Base-by-base conservation (phyloP, 2,113 vertebrate species). In the Fregata magnificens region DNA sequence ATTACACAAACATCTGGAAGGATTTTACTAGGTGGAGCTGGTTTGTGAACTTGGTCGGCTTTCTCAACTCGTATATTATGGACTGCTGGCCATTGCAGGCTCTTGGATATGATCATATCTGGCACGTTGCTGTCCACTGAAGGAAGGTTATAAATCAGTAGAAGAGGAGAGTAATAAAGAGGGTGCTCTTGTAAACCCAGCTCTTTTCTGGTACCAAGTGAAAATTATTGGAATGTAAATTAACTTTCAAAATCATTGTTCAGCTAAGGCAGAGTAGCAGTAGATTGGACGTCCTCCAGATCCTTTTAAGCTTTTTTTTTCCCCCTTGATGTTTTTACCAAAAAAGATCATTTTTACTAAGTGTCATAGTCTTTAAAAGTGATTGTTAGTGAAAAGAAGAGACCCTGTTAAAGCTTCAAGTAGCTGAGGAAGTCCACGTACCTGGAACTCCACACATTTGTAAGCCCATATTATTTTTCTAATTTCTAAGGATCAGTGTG, bases 61-160 rank as follows among this genome's bases (percentile, higher is more conserved):
- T 80, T 83, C 40, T 62, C 24, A 13, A 2, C 7, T 47, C 70
- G 5, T 0, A 0, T 25, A 3, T 80, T 63, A 18, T 2, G 4
- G 22, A 29, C 9, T 77, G 9, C 12, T 70, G 32, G 26, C 36
- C 38, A 22, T 19, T 0, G 7, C 8, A 45, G 22, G 22, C 21
- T 76, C 9, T 47, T 56, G 24, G 22, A 84, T 83, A 69, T 8
- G 8, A 9, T 38, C 4, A 2, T 3, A 66, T 78, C 36, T 82
- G 65, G 18, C 16, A 78, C 40, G 7, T 16, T 36, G 19, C 6
- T 76, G 19, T 59, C 40, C 0, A 0, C 2, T 18, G 15, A 80
- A 86, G 25, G 44, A 67, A 82, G 7, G 6, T 29, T 90, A 72
- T 21, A 82, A 82, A 59, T n/a, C 38, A 62, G 1, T 17, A 18